Evolutionary conservation across 1,140 invertebrate genomes (phyloP).

Genomic region (Sinonovacula constricta): DNA sequence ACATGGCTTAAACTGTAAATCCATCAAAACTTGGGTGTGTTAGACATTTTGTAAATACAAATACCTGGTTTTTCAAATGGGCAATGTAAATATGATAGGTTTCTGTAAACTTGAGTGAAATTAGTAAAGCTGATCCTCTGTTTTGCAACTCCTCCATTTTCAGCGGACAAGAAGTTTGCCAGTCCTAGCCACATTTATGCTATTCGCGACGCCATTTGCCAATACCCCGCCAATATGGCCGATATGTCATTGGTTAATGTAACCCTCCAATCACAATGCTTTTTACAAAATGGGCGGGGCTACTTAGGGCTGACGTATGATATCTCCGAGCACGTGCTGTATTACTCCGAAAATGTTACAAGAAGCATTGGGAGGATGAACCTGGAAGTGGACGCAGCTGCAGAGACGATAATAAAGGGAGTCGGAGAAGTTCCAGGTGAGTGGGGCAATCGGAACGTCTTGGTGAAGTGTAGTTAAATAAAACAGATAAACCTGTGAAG

Average conservation of each 20-base stretch:
- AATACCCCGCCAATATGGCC: slow-evolving; percentile 66
- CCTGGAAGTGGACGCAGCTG: slow-evolving; percentile 52
- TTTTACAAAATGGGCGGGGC: slow-evolving; percentile 49
- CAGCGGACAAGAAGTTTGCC: slow-evolving; percentile 54
- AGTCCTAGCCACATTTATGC: slow-evolving; percentile 66
- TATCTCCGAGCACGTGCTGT: slow-evolving; percentile 59
- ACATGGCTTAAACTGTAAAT: no score
- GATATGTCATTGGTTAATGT: slow-evolving; percentile 67
- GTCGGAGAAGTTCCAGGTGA: slow-evolving; percentile 64
- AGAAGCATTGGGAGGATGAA: slow-evolving; percentile 60
- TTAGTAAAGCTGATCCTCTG: no score
- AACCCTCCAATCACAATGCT: slow-evolving; percentile 66
- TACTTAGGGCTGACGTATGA: slow-evolving; percentile 62
- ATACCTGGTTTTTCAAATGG: no score
- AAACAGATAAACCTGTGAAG: no score
- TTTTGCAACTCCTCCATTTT: neutral
- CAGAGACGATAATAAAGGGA: slow-evolving; percentile 57
- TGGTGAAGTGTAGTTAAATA: neutral
- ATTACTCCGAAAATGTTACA: slow-evolving; percentile 64
- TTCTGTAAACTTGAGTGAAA: no score
- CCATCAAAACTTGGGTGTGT: no score
- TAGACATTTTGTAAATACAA: no score
- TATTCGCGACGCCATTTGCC: slow-evolving; percentile 65
- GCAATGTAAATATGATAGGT: no score
- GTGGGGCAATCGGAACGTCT: neutral